Conservation (phyloP, 2,888 invertebrate species). For the Tineola bisselliella region DNA sequence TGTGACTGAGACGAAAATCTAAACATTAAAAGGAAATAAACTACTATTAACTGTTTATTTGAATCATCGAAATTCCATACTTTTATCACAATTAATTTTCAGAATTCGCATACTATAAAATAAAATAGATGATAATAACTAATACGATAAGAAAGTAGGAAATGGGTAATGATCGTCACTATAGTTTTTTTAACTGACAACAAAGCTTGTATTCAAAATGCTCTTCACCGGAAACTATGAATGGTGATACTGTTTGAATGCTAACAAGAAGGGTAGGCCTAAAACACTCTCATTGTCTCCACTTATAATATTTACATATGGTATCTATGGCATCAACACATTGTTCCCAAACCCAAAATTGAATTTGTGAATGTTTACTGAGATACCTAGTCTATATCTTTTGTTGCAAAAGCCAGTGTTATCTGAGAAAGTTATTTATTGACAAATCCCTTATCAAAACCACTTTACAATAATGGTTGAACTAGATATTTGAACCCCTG, state of each 20-base stretch:
- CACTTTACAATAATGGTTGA: background rate
- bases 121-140: background rate
- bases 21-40: no score
- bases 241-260: slow-evolving; percentile 13
- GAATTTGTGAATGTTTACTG: background rate
- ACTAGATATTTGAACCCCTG: background rate
- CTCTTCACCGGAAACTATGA: background rate
- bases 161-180: background rate
- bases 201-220: background rate
- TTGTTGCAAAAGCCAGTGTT: background rate
- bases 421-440: background rate
- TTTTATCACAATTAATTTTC: no score
- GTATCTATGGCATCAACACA: no score
- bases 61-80: no score
- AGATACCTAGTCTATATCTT: background rate
- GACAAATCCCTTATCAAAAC: background rate
- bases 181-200: background rate
- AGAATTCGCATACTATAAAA: no score
- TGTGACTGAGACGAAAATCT: background rate
- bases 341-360: no score
- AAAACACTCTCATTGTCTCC: background rate
- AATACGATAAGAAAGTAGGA: background rate
- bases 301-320: no score
- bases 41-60: no score
- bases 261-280: slow-evolving; percentile 8